Evolutionary conservation across 2,888 invertebrate species (phyloP), one percentile per base, ranked within the genome.

Genomic region (Tortrix viridana): DNA sequence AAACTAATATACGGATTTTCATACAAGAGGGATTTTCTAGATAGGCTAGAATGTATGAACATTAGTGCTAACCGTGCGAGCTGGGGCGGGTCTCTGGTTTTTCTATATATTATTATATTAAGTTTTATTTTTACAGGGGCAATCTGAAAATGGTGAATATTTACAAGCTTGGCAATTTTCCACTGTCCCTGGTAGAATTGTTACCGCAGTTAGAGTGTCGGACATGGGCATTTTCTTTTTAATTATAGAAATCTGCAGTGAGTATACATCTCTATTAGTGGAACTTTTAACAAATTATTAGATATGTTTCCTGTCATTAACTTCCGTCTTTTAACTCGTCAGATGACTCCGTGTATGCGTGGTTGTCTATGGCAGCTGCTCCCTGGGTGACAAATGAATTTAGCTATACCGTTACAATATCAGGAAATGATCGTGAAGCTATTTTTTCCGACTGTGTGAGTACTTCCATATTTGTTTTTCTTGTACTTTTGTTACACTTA

Each of bases 171-270:
- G 92, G 92, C 88, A 90, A 73, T 85, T 92, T 72, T 80, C 88
- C 44, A 88, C 89, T 53, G 76, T 72, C n/a, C 82, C 85, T 41
- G 87, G 86, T 61, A 82, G 86, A 69, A 79, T 90, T 67, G 90
- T 89, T 48, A 89, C 88, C 65, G 88, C 91, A 43, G 82, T 92
- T 43, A 79, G 90, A 62, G 79, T 92, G 38, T 75, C 85, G 57
- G 88, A 91, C 65, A 91, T 90, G 90, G 92, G 92, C 67, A 76
- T 92, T 68, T 92, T 90, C 76, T 92, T 91, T 73, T 76, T 92
- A 65, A 77, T 88, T 62, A 87, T 92, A 71, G 91, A 92, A 80
- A 85, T 92, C 50, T 77, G 67, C 56, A 70, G 91, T 92, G 76
- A 84, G 89, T 80, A 61, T 23, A 16, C 20, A 9, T 2, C 4